These are phyloP conservation scores for Charina bottae DNA, from an alignment of 2,113 vertebrate species.

Conservation along the genomic window DNA sequence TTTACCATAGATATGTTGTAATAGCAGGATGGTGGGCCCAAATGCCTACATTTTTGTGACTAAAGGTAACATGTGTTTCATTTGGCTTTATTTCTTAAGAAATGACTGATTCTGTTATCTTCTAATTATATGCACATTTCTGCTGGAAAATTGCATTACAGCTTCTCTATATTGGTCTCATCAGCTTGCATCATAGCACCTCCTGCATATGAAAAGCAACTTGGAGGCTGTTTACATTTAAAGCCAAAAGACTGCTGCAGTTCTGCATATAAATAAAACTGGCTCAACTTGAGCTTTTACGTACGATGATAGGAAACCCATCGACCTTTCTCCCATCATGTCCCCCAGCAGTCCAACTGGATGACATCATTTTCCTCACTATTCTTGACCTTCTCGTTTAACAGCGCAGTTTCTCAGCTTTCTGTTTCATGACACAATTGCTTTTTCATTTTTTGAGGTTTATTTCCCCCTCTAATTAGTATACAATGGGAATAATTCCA, in stretches of 20 bases:
- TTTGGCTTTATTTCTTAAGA: constrained; percentile 32
- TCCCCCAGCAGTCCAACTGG: not conserved
- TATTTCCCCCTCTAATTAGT: not conserved
- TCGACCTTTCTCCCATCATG: not conserved
- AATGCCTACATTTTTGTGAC: constrained; percentile 35
- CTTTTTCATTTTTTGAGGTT: not conserved
- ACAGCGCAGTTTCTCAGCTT: not conserved
- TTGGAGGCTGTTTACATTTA: not conserved
- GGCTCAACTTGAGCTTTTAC: not conserved
- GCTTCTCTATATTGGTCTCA: rapidly evolving
- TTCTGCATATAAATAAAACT: rapidly evolving
- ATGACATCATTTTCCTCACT: not conserved
- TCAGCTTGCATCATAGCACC: not conserved
- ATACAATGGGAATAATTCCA: not conserved
- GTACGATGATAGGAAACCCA: constrained; percentile 3
- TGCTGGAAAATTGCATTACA: constrained; percentile 6
- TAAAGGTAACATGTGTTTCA: rapidly evolving
- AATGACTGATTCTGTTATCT: constrained; percentile 31
- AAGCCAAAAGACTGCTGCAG: not conserved
- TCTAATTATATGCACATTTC: constrained; percentile 20
- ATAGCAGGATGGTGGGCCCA: not conserved
- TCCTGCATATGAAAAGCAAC: not conserved
- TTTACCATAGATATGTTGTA: constrained; percentile 26
- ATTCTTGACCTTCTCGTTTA: not conserved
- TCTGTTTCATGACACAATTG: not conserved